Evolutionary conservation across 2,888 invertebrate genomes (phyloP).

Genomic region (Leucophora obtusa): DNA sequence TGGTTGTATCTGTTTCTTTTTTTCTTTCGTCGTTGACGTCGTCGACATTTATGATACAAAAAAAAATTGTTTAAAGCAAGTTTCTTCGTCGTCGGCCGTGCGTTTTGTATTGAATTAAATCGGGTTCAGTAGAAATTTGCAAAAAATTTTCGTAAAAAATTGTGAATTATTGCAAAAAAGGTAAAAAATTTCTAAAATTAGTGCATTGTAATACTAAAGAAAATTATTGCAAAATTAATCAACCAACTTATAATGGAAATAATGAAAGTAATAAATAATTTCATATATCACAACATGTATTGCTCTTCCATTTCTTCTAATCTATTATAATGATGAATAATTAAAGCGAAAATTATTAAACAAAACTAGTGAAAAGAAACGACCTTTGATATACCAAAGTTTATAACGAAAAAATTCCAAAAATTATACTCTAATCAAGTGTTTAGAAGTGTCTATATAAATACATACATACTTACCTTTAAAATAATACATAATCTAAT

Average conservation of each 20-base stretch:
- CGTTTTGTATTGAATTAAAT: constrained; percentile 71
- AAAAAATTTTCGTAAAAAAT: constrained; percentile 70
- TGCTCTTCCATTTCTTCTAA: constrained; percentile 14
- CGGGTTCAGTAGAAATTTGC: constrained; percentile 71
- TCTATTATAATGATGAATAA: neutral
- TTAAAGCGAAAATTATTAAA: neutral
- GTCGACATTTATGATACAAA: constrained; percentile 64
- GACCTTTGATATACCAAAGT: constrained; percentile 30
- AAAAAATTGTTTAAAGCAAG: constrained; percentile 71
- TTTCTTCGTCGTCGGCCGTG: constrained; percentile 73
- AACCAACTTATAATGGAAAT: constrained; percentile 13
- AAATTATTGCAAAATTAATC: constrained; percentile 46
- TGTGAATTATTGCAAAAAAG: constrained; percentile 72
- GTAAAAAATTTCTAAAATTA: constrained; percentile 66
- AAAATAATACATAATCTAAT: neutral
- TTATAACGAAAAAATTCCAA: neutral
- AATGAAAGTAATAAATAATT: neutral
- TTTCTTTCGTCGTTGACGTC: constrained; percentile 61
- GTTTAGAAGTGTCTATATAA: neutral
- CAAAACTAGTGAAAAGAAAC: neutral
- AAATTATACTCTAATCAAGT: neutral
- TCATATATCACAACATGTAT: neutral
- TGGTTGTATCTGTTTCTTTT: constrained; percentile 50
- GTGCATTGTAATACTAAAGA: constrained; percentile 65
- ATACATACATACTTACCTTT: neutral